Base-by-base conservation (phyloP, 2,797 vertebrate genomes). In the Lycodopsis pacificus region DNA sequence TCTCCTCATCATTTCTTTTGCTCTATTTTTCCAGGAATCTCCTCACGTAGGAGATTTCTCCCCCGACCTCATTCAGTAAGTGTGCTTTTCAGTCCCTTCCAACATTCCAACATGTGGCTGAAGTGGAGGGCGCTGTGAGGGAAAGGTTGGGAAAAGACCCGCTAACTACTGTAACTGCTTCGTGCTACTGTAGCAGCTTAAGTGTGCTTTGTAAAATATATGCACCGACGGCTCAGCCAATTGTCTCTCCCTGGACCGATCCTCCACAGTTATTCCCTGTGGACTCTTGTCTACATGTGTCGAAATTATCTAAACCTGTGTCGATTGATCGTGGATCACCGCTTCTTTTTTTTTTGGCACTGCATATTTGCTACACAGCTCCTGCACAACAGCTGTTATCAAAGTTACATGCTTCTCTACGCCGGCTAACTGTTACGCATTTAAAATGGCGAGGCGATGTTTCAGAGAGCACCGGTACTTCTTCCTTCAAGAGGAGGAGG, bases 41-140 rank as follows among this genome's bases (percentile, higher is more conserved):
- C 65, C 13, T n/a, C 27, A 1, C 7, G 32, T 30, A 27, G n/a
- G 56, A 59, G 54, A 53, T 69, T 46, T 17, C 51, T n/a, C 3
- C 51, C 32, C 13, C 4, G 54, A 36, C 53, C 27, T 56, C n/a
- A 13, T 44, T 75, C 54, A 73, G 61, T 46, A 44, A 7, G 49
- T 91, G 93, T 93, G 90, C 93, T 92, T 91, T 81, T 81, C 69
- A 65, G 57, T 64, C 8, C 4, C 75, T 64, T 77, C 30, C 48
- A 36, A 32, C 70, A 30, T 59, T 7, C 63, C 32, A 62, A 59
- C 42, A 68, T 5, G 69, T 6, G 71, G 81, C 82, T 63, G 30
- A 25, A 25, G 81, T 76, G 77, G 48, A 72, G 79, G 79, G 61
- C 56, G 22, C 70, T 44, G 67, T 6, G 77, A 22, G 2, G 56